Percentiles rank a stretch among this genome's conserved stretches.
Evolutionary conservation across 2,888 invertebrate species (phyloP).

Genomic region (Alloscopus bannaensis): DNA sequence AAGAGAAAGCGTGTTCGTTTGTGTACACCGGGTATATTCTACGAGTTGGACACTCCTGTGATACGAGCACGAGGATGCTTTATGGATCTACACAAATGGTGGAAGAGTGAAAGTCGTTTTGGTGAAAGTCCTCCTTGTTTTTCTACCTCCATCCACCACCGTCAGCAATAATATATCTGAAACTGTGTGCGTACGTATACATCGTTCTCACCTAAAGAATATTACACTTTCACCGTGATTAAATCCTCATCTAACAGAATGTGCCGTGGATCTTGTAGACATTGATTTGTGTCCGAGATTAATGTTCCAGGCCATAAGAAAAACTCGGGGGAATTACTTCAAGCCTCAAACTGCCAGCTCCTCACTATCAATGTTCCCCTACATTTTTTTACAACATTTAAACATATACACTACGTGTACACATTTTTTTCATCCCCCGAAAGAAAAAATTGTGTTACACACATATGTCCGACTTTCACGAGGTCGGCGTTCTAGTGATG

Average conservation of each 20-base stretch:
- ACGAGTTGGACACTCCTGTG: too few relatives aligned
- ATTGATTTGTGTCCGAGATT: conserved; percentile 73
- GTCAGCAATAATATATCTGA: conserved; percentile 1
- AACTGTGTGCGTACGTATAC: too few relatives aligned
- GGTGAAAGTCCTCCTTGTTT: not conserved
- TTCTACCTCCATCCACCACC: too few relatives aligned
- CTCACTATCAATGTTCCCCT: conserved; percentile 13
- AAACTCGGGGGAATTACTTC: conserved; percentile 66
- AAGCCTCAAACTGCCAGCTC: conserved; percentile 40
- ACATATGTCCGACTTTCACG: conserved; percentile 11
- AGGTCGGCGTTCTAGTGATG: too few relatives aligned
- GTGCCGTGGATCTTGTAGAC: conserved; percentile 69
- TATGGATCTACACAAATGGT: not conserved
- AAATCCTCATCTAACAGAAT: conserved; percentile 70
- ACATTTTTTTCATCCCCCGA: conserved; percentile 13
- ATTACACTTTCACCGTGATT: conserved; percentile 67
- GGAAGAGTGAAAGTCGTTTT: too few relatives aligned
- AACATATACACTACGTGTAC: too few relatives aligned
- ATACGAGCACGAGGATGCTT: too few relatives aligned
- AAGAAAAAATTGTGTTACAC: too few relatives aligned
- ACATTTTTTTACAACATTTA: too few relatives aligned
- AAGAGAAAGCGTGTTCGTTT: too few relatives aligned
- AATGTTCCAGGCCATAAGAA: conserved; percentile 64
- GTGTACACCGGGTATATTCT: too few relatives aligned
- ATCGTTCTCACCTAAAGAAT: too few relatives aligned